These are phyloP conservation scores for Mus caroli DNA, from an alignment of 2,797 vertebrate genomes.

Conservation along the genomic window DNA sequence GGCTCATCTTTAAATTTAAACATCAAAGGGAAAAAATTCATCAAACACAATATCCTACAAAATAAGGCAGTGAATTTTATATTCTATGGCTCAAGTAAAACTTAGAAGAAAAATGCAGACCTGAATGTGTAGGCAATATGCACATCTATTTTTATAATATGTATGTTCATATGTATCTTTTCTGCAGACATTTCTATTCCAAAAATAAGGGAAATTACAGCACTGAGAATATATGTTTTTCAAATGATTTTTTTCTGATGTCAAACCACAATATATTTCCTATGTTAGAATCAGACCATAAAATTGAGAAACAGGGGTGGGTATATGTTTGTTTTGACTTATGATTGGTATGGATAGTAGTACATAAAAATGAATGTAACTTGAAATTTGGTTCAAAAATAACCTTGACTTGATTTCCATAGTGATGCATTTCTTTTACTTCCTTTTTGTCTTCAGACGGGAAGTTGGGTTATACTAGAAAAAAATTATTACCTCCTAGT, in stretches of 20 bases:
- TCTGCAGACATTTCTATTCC: background rate
- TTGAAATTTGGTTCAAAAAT: slow-evolving; percentile 49
- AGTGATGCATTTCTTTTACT: slow-evolving; percentile 56
- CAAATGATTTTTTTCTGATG: slow-evolving; percentile 2
- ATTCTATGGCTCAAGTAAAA: background rate
- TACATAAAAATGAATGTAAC: slow-evolving; percentile 34
- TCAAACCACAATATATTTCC: slow-evolving; percentile 39
- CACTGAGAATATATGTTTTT: slow-evolving; percentile 36
- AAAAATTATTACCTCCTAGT: slow-evolving; percentile 54
- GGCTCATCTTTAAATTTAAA: slow-evolving; percentile 25
- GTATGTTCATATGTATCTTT: background rate
- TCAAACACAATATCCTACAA: background rate
- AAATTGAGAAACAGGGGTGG: background rate
- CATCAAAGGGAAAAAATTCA: slow-evolving; percentile 1
- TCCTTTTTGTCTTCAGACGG: slow-evolving; percentile 64
- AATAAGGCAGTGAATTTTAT: slow-evolving; percentile 10
- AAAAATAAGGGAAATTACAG: background rate
- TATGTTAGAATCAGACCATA: background rate
- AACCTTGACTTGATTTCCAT: slow-evolving; percentile 22
- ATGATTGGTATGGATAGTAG: slow-evolving; percentile 47
- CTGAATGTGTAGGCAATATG: background rate
- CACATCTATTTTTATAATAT: background rate
- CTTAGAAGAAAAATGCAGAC: background rate
- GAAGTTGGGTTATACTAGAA: slow-evolving; percentile 29
- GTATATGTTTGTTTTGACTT: slow-evolving; percentile 61